Percentiles rank a stretch among this genome's conserved stretches.
Conservation (phyloP, 1,140 invertebrate species). For the Magallana gigas region DNA sequence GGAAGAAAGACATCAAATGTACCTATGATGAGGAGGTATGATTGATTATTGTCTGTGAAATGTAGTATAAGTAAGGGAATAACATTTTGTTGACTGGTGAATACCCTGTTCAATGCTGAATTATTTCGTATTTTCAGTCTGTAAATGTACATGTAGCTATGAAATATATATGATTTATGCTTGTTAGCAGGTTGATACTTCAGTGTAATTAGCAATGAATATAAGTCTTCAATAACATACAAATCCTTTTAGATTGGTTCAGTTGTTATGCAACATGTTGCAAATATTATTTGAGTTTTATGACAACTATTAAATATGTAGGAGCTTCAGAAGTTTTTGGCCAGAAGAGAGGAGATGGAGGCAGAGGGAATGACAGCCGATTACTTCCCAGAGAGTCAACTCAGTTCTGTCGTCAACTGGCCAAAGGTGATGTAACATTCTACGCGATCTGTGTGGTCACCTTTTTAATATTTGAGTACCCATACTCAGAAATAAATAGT, state of each 20-base stretch:
- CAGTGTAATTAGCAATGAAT: no score
- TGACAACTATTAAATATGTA: conserved; percentile 2
- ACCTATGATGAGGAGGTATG: neutral
- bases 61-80: neutral
- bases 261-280: neutral
- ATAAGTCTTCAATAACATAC: no score
- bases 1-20: conserved; percentile 41
- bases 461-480: no score
- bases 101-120: no score
- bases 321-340: conserved; percentile 58
- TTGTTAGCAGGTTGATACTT: no score
- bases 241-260: no score
- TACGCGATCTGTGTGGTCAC: no score
- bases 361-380: conserved; percentile 61
- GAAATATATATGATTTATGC: no score
- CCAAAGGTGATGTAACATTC: conserved; percentile 66
- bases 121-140: no score
- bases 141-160: no score
- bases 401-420: conserved; percentile 68
- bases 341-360: conserved; percentile 56
- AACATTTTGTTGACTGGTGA: no score
- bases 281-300: neutral
- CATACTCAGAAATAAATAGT: no score
- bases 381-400: conserved; percentile 51
- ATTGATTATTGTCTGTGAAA: neutral